Evolutionary conservation across 2,113 vertebrate species (phyloP), one percentile per base, ranked within the genome.

Genomic region (human (Homo sapiens)): DNA sequence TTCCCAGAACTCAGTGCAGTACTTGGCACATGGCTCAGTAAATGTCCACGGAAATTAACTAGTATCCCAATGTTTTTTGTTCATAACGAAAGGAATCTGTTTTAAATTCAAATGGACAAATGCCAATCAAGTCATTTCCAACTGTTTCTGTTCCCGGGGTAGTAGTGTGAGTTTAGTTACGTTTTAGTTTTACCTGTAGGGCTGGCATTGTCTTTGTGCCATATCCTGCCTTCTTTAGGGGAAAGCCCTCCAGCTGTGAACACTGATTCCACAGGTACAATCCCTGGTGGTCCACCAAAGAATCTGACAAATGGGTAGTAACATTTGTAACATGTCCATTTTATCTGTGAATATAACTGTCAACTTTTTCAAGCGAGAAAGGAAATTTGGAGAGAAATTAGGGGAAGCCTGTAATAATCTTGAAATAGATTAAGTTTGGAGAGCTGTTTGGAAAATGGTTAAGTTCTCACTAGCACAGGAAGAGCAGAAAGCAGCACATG

Each of bases 21-120:
- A 35, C 43, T 61, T 92, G 75, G 23, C 82, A 85, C 11, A 32
- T 0, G 2, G 38, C 43, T 59, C 38, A 66, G 52, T 45, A 66
- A 38, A 76, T 20, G 23, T 27, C 55, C 3, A 0, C 3, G 40
- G 40, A 66, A 82, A 79, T 96, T 14, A 79, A 38, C 40, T 11
- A 14, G 16, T 75, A 30, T 64, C 48, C 32, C 45, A 30, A 13
- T 81, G 43, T 83, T 52, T 84, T 70, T 72, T 93, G 40, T 84
- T 70, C 14, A 1, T 45, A 78, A 93, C n/a, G 59, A 64, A 72
- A 95, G 89, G 73, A 89, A 27, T 84, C 73, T 38, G 14, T 4
- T 79, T 97, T 78, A 83, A 96, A 84, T 91, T 78, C 43, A 93
- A 93, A 64, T 2, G 88, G 75, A 45, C 45, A 61, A 82, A 40